Evolutionary conservation across 2,113 vertebrate species (phyloP).

Genomic region (Leucopsar rothschildi): DNA sequence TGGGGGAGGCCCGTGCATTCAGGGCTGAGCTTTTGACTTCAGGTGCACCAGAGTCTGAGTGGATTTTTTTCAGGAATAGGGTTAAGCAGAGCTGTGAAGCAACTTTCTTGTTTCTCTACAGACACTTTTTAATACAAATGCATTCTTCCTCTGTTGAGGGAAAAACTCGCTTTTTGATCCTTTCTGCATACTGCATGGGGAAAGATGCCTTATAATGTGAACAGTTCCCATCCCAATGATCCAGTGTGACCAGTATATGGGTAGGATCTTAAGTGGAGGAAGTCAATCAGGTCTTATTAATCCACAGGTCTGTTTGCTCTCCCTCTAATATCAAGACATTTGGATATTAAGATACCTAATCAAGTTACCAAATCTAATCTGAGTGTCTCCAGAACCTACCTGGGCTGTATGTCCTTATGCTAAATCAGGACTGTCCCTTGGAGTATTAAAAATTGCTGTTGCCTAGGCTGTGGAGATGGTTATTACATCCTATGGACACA

Average conservation of each 20-base stretch:
- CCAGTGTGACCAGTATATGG: not conserved
- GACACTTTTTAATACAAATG: not conserved
- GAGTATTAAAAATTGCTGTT: not conserved
- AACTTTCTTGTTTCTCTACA: not conserved
- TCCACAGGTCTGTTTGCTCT: fast-evolving
- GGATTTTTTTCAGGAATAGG: not conserved
- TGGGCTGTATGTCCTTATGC: not conserved
- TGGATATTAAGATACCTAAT: not conserved
- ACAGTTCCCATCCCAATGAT: not conserved
- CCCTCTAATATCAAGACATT: not conserved
- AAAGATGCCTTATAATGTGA: not conserved
- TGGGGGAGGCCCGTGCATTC: fast-evolving
- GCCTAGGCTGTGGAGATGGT: fast-evolving
- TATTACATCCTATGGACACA: not conserved
- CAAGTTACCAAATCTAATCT: not conserved
- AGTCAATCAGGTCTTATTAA: not conserved
- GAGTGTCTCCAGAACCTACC: not conserved
- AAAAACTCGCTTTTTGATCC: not conserved
- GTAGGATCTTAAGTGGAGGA: not conserved
- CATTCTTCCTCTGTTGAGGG: not conserved
- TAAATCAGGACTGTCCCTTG: not conserved
- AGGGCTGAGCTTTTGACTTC: not conserved
- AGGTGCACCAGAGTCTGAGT: fast-evolving
- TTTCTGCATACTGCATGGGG: not conserved
- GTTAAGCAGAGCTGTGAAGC: not conserved